These are phyloP conservation scores for Drosophila mettleri DNA, from an alignment of 2,888 invertebrate species.

Conservation along the genomic window DNA sequence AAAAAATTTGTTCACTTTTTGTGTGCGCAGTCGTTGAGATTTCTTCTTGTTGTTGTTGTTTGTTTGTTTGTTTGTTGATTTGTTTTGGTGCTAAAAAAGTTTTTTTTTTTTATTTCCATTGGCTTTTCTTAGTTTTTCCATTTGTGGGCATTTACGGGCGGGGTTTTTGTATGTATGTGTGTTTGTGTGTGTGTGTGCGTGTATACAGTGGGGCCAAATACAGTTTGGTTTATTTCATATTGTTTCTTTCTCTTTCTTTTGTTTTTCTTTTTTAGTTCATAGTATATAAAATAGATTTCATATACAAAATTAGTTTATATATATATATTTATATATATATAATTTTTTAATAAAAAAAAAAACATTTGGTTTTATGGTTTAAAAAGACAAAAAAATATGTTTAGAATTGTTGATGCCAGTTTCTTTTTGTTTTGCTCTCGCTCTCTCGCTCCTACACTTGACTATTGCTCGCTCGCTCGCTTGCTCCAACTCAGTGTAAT, in stretches of 20 bases:
- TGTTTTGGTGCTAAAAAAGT: constrained; percentile 40
- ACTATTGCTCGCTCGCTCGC: not conserved
- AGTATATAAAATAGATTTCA: constrained; percentile 65
- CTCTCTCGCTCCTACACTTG: constrained; percentile 7
- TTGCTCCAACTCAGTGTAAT: not conserved
- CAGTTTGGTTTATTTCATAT: constrained; percentile 8
- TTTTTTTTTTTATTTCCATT: constrained; percentile 28
- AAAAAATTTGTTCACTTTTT: constrained; percentile 73
- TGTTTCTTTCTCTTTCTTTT: not conserved
- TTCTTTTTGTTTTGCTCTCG: constrained; percentile 7
- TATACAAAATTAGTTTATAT: constrained; percentile 47
- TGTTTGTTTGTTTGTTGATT: constrained; percentile 23
- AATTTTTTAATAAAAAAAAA: constrained; percentile 12
- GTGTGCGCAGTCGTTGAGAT: constrained; percentile 80
- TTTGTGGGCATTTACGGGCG: constrained; percentile 23
- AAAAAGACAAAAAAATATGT: constrained; percentile 3
- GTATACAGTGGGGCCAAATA: constrained; percentile 43
- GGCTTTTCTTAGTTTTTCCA: constrained; percentile 18
- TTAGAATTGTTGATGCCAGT: constrained; percentile 1
- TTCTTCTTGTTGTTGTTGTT: constrained; percentile 44
- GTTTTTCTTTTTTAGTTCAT: constrained; percentile 17
- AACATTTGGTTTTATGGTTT: constrained; percentile 6
- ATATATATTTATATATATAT: not conserved
- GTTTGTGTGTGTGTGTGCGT: constrained; percentile 23
- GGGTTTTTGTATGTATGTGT: constrained; percentile 25